Evolutionary conservation across 2,113 vertebrate species (phyloP), one percentile per base, ranked within the genome.

Genomic region (Cynocephalus volans): DNA sequence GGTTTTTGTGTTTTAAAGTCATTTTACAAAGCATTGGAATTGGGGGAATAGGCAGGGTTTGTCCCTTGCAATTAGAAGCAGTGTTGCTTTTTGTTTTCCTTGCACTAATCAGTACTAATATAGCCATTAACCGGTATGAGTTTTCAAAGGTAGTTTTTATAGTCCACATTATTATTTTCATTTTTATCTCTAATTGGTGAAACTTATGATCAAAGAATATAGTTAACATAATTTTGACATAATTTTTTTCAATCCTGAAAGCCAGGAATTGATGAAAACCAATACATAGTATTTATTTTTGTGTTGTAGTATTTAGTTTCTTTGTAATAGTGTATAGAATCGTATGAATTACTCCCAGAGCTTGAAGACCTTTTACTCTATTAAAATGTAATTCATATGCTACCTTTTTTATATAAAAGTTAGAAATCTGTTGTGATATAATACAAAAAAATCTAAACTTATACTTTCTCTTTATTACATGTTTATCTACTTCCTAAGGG

Each of bases 111-210:
- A 62, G 9, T 24, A 56, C 15, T 65, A 52, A 88, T 41, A 26
- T 83, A 80, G 13, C 23, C 45, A 54, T 82, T 97, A 75, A 48
- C 15, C 23, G 64, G 1, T 60, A 5, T 93, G 56, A 62, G 76
- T n/a, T 96, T 94, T 86, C 60, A 65, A 70, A 93, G 92, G 18
- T 64, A 93, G 5, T 92, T 89, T 96, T 64, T 75, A 92, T 58
- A 15, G 17, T 83, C 8, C 21, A 4, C 9, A 60, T 84, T 41
- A 41, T 80, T 85, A 54, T 88, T 94, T 96, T 92, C 11, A 84
- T 96, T 93, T 94, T 97, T 50, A 41, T 80, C 50, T 97, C 50
- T 88, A 54, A 33, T 48, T 89, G n/a, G 19, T 92, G 10, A 92
- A 94, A 90, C 8, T 85, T 85, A 81, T 0, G 21, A 12, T 88